Percentiles rank a stretch among this genome's conserved stretches.
These are phyloP conservation scores for Drosophila azteca DNA, from an alignment of 1,140 invertebrate genomes.

Conservation along the genomic window DNA sequence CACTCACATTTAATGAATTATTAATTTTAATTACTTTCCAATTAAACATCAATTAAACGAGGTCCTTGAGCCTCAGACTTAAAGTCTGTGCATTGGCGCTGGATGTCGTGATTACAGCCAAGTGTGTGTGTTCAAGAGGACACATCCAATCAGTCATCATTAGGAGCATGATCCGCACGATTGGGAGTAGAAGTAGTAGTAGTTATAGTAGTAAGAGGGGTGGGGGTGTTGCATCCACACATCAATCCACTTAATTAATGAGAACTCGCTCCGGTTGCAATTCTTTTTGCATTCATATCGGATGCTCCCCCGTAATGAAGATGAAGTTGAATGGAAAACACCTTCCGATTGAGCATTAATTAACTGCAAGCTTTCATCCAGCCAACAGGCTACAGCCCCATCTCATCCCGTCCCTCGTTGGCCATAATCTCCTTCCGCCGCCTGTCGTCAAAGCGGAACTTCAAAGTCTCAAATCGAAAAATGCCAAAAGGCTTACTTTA, in stretches of 20 bases:
- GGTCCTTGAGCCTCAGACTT: constrained; percentile 24
- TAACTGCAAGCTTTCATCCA: constrained; percentile 24
- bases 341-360: constrained; percentile 35
- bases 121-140: constrained; percentile 15
- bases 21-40: constrained; percentile 77
- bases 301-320: not conserved
- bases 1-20: constrained; percentile 55
- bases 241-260: constrained; percentile 44
- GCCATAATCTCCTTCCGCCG: constrained; percentile 16
- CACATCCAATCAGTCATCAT: constrained; percentile 23
- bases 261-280: constrained; percentile 4
- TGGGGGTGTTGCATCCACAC: constrained; percentile 9
- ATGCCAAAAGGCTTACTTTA: constrained; percentile 23
- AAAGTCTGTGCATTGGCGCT: constrained; percentile 12
- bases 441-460: constrained; percentile 1
- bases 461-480: constrained; percentile 21
- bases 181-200: too few relatives aligned
- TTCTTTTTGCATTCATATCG: constrained; percentile 16
- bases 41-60: constrained; percentile 68
- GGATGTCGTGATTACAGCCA: constrained; percentile 20
- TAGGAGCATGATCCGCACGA: not conserved
- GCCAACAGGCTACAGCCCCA: too few relatives aligned
- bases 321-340: constrained; percentile 1
- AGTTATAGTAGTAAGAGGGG: too few relatives aligned
- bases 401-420: not conserved